Evolutionary conservation across 2,888 invertebrate genomes (phyloP), one percentile per base, ranked within the genome.

Genomic region (Drosophila meridionalis): DNA sequence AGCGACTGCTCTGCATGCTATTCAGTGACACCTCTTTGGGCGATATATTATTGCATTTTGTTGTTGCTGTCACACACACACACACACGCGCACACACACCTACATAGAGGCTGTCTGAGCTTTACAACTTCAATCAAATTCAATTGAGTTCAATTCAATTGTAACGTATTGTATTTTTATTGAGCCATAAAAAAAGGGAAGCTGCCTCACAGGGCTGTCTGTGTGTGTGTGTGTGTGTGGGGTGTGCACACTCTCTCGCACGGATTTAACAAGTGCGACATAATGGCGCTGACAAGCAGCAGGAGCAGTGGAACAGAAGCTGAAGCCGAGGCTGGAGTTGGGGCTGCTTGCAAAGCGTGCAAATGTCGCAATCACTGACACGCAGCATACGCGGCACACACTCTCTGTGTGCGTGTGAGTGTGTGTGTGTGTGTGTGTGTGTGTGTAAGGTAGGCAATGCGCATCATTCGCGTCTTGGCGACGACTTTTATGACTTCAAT

Each of bases 121-220:
- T 89, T 90, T 90, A 90, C 81, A 87, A 84, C 89, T 88, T 87
- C 89, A 89, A 87, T 87, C 87, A 89, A 87, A 87, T 89, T 87
- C 89, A 87, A 89, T 87, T 87, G 89, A 87, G 87, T 87, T 87
- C 84, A 87, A 87, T 87, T 87, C 87, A 88, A 87, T 87, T 87
- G 87, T 88, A 88, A 88, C 89, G 89, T 87, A 88, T 88, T 87
- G 89, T 87, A 84, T 87, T 87, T 87, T 87, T 87, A 88, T 87
- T 87, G 89, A 87, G 84, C 89, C 87, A 88, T 87, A 87, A 87
- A 87, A 83, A 77, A 82, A 74, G 73, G 69, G 78, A 82, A 80
- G 80, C 85, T 82, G 74, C 69, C 48, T 30, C 48, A 48, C 28
- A 48, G 7, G 47, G 14, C 28, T 45, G 4, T 40, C 28, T 34